These are phyloP conservation scores for Pachypanchax playfairii DNA, from an alignment of 2,113 vertebrate genomes.

Conservation along the genomic window DNA sequence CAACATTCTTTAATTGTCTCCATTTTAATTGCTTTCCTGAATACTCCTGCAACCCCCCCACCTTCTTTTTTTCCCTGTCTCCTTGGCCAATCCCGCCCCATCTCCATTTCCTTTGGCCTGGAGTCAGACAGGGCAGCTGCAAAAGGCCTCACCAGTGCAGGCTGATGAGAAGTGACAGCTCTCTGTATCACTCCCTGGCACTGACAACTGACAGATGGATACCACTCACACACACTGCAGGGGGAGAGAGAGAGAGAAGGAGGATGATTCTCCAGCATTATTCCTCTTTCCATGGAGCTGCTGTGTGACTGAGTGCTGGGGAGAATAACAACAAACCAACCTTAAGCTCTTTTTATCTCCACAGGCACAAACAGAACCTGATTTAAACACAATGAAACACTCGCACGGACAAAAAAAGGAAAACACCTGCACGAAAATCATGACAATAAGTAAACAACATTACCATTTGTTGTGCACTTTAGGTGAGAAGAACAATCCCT, in stretches of 20 bases:
- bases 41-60: slow-evolving; percentile 30
- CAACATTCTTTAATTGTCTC: slow-evolving; percentile 60
- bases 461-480: neutral
- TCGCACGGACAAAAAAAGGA: neutral
- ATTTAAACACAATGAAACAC: neutral
- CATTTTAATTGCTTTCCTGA: slow-evolving; percentile 62
- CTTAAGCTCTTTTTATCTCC: slow-evolving; percentile 28
- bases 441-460: slow-evolving; percentile 1
- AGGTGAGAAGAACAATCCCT: neutral
- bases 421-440: neutral
- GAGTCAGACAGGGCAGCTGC: slow-evolving; percentile 90
- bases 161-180: slow-evolving; percentile 98
- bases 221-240: slow-evolving; percentile 92
- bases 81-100: slow-evolving; percentile 19
- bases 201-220: slow-evolving; percentile 99
- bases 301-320: slow-evolving; percentile 86
- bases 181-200: slow-evolving; percentile 94
- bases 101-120: slow-evolving; percentile 75
- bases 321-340: slow-evolving; percentile 86
- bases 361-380: slow-evolving; percentile 22
- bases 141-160: slow-evolving; percentile 90
- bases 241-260: slow-evolving; percentile 66
- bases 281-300: slow-evolving; percentile 88
- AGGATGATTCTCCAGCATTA: slow-evolving; percentile 87
- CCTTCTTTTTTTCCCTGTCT: slow-evolving; percentile 21